Evolutionary conservation across 2,888 invertebrate species (phyloP), one percentile per base, ranked within the genome.

Genomic region (Argynnis bischoffii): DNA sequence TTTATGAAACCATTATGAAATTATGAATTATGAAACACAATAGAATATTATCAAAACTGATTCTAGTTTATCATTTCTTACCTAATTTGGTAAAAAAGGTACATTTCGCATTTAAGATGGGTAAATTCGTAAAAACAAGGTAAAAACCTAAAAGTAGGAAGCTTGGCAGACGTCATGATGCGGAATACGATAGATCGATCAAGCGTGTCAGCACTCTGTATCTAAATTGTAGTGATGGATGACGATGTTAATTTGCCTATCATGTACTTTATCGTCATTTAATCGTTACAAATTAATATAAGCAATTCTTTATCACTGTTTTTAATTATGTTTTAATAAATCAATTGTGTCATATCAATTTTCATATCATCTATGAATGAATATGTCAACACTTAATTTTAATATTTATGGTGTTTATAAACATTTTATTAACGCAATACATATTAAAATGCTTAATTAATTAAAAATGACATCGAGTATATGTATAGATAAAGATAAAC

Each of bases 121-220:
- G 31, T 50, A 61, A 51, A 61, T 50, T 50, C 48, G 18, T 61
- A 61, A 61, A 61, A 61, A 61, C 60, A 61, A 61, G 60, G 35
- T 61, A 59, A 56, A 67, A 66, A 57, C 18, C 18, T 59, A 68
- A 67, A 71, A 68, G 73, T 76, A 89, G 89, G 89, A 89, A 88
- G 83, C 77, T 64, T 63, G 31, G 72, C 69, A 72, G 73, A 82
- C 83, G 85, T 85, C 83, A 83, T 74, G 69, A 81, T 66, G 80
- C 87, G 87, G 88, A 88, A 87, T 82, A 67, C 73, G 69, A 66
- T 41, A 79, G 77, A 75, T 66, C 73, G 59, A 64, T 75, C 74
- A 74, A 75, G 64, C 78, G 70, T 76, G 70, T 41, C 35, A 41
- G 69, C 73, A 55, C 51, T 55, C 59, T 64, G 60, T 53, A 57